phyloP scores from a whole-genome alignment of 1,140 invertebrate species.

The Brachionus plicatilis region DNA sequence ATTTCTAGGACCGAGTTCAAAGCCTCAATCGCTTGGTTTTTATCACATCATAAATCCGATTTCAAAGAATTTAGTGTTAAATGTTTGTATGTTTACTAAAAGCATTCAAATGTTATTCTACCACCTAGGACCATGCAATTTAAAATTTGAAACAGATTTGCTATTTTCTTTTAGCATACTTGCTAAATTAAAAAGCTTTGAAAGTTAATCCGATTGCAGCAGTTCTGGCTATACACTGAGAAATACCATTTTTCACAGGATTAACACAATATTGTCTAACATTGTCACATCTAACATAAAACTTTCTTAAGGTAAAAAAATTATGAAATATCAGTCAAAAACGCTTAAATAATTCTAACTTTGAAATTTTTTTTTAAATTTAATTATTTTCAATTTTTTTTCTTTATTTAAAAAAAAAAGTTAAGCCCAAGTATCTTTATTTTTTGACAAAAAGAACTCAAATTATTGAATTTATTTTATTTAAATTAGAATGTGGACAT shows the following conservation, averaged over 20 bases:
- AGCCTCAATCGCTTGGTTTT: not conserved
- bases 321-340: too few species aligned
- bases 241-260: not conserved
- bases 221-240: not conserved
- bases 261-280: not conserved
- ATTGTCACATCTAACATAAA: not conserved
- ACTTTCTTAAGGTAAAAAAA: too few species aligned
- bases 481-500: too few species aligned
- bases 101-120: not conserved
- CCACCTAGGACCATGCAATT: not conserved
- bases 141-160: conserved; percentile 4
- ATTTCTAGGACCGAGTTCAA: not conserved
- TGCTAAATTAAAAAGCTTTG: not conserved
- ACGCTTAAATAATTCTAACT: too few species aligned
- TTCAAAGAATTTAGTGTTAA: conserved; percentile 22
- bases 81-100: not conserved
- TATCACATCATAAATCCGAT: conserved; percentile 30
- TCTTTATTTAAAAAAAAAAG: too few species aligned
- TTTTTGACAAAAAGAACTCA: too few species aligned
- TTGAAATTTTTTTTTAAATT: too few species aligned
- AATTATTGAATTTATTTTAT: too few species aligned
- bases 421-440: too few species aligned
- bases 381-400: too few species aligned
- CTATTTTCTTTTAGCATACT: not conserved
- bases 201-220: conserved; percentile 5